These are phyloP conservation scores for Leucoraja ocellata DNA, from an alignment of 2,797 vertebrate genomes.

Conservation along the genomic window DNA sequence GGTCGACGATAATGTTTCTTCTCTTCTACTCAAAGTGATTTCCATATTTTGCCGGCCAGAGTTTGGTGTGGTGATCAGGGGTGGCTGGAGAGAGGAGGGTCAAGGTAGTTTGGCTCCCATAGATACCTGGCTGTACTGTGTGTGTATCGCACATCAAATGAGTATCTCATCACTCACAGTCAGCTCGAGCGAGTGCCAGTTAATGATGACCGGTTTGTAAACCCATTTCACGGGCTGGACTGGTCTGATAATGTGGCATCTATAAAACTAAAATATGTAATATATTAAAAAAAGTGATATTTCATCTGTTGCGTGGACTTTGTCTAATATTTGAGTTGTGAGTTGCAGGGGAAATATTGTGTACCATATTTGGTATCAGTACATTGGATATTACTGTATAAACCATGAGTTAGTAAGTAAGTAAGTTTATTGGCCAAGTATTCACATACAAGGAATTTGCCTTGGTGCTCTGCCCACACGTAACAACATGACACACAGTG, in stretches of 20 bases:
- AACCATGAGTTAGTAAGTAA: background rate
- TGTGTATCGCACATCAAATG: background rate
- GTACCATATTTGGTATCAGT: background rate
- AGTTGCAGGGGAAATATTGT: background rate
- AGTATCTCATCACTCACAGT: background rate
- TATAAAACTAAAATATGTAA: conserved; percentile 34
- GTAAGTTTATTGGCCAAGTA: too few relatives aligned
- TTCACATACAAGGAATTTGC: too few relatives aligned
- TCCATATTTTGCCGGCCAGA: background rate
- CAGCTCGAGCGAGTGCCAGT: conserved; percentile 59
- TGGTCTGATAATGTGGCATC: conserved; percentile 72
- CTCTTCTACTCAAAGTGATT: background rate
- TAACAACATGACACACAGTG: too few relatives aligned
- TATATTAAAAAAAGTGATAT: background rate
- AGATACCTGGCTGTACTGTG: background rate
- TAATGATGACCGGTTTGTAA: conserved; percentile 85
- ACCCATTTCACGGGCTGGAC: conserved; percentile 66
- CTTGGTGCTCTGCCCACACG: too few relatives aligned
- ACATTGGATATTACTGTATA: background rate
- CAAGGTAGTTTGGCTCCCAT: background rate
- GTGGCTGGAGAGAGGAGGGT: background rate
- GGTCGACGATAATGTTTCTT: background rate
- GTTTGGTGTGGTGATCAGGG: conserved; percentile 20
- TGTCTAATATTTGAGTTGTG: background rate
- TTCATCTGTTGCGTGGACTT: background rate